Percentiles rank a stretch among this genome's conserved stretches.
Evolutionary conservation across 1,140 invertebrate species (phyloP).

Genomic region (Mycetomoellerius zeteki): DNA sequence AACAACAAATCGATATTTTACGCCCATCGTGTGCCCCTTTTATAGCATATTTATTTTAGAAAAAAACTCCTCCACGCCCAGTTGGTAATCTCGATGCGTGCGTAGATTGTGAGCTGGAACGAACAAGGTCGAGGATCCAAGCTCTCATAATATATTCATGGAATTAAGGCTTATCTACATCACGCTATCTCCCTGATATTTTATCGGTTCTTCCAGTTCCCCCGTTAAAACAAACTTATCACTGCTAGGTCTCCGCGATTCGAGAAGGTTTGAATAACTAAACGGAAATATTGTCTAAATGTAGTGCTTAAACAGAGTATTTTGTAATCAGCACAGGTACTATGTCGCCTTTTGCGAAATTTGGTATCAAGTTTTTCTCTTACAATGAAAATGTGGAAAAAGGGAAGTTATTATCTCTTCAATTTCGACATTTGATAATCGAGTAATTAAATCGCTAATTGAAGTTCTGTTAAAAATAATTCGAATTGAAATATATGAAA

Average conservation of each 20-base stretch:
- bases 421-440: background rate
- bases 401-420: conserved; percentile 1
- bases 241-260: too few relatives aligned
- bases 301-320: background rate
- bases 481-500: background rate
- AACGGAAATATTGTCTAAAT: background rate
- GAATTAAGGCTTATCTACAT: conserved; percentile 54
- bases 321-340: background rate
- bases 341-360: background rate
- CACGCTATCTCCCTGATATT: conserved; percentile 46
- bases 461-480: conserved; percentile 27
- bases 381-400: background rate
- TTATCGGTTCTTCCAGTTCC: conserved; percentile 17
- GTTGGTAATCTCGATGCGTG: background rate
- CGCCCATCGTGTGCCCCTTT: conserved; percentile 34
- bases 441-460: background rate
- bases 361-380: conserved; percentile 1
- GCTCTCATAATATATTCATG: conserved; percentile 55
- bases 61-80: conserved; percentile 11
- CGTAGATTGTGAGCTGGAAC: conserved; percentile 38
- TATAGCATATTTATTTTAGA: conserved; percentile 58
- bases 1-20: conserved; percentile 61
- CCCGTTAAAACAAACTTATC: background rate
- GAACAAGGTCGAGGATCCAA: conserved; percentile 56
- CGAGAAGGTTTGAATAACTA: background rate